Evolutionary conservation across 2,888 invertebrate genomes (phyloP).

Genomic region (Andrena haemorrhoa): DNA sequence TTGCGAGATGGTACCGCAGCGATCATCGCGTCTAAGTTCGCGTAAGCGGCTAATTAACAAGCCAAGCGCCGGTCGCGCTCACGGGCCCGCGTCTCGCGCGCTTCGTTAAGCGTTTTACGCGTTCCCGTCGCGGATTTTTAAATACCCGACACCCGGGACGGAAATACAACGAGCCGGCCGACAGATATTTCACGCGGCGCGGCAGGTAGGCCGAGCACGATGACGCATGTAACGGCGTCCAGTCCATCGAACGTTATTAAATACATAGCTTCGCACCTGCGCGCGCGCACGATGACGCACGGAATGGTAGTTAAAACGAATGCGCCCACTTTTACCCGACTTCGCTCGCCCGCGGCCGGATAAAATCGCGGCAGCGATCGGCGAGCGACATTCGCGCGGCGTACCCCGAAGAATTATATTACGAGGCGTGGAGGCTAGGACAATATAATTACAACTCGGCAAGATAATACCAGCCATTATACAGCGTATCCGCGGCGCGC

Average conservation of each 20-base stretch:
- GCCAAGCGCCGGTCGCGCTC: constrained; percentile 25
- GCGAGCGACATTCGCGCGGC: constrained; percentile 24
- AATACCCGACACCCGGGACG: not conserved
- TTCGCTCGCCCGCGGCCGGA: not conserved
- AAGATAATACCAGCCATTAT: constrained; percentile 69
- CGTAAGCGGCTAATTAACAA: constrained; percentile 43
- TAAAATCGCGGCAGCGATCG: constrained; percentile 33
- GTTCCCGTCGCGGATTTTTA: not conserved
- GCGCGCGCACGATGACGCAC: constrained; percentile 41
- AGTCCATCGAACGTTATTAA: constrained; percentile 30
- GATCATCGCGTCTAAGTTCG: constrained; percentile 35
- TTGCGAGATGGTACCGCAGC: constrained; percentile 23
- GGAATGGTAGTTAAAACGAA: constrained; percentile 30
- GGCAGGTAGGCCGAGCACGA: not conserved
- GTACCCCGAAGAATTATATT: constrained; percentile 36
- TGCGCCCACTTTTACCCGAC: constrained; percentile 33
- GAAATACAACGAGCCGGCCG: not conserved
- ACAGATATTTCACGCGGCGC: not conserved
- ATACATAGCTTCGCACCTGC: constrained; percentile 51
- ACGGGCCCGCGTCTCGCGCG: constrained; percentile 24
- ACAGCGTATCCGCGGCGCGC: constrained; percentile 49
- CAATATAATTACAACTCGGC: constrained; percentile 68
- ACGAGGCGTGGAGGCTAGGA: constrained; percentile 40
- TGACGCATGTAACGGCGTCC: constrained; percentile 24
- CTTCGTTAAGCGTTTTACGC: constrained; percentile 38